Percentiles rank a stretch among this genome's conserved stretches.
Conservation (phyloP, 2,797 vertebrate genomes). For the Pachyuromys duprasi region DNA sequence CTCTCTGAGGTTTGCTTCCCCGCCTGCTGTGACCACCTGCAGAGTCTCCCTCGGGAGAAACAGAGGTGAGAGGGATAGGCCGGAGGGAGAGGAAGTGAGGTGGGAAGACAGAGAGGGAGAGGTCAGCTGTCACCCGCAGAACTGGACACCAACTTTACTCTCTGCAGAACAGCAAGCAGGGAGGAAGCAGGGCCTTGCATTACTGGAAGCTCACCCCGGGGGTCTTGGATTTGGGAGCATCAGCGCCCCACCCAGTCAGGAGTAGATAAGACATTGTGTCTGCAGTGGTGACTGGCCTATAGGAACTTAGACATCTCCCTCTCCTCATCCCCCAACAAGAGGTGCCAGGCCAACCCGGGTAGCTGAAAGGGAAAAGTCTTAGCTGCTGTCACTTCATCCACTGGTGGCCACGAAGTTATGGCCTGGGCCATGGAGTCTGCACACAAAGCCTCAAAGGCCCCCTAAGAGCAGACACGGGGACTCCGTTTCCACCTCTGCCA, state of each 20-base stretch:
- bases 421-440: background rate
- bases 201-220: background rate
- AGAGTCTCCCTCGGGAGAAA: background rate
- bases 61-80: no score
- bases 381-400: background rate
- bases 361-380: background rate
- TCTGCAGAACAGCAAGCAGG: background rate
- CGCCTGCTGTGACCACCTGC: background rate
- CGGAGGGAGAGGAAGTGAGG: background rate
- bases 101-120: background rate
- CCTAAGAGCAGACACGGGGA: accelerated
- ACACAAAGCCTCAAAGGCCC: background rate
- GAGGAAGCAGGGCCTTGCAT: accelerated
- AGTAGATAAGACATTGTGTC: background rate
- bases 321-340: background rate
- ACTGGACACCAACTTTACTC: background rate
- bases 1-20: background rate
- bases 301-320: background rate
- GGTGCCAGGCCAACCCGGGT: accelerated
- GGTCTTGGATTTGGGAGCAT: background rate
- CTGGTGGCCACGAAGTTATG: accelerated
- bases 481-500: background rate
- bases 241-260: background rate
- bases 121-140: background rate
- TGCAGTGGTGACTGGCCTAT: accelerated